These are phyloP conservation scores for Gnathonemus echidnorhynchus DNA, from an alignment of 2,113 vertebrate species.

Conservation along the genomic window DNA sequence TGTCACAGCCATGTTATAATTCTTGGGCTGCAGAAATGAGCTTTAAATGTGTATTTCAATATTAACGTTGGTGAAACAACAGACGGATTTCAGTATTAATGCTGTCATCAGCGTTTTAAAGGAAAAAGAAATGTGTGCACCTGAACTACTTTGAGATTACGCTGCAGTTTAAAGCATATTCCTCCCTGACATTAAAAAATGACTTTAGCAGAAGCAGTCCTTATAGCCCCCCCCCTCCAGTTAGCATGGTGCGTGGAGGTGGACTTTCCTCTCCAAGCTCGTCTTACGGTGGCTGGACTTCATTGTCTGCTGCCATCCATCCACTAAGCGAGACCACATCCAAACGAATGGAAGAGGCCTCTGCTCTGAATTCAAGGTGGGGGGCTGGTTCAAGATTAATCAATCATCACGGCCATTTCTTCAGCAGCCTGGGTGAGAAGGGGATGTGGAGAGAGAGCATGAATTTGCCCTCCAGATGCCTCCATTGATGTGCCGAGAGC, in stretches of 20 bases:
- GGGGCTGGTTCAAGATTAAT: too few species aligned
- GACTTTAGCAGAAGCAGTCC: background rate
- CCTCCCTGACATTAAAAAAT: background rate
- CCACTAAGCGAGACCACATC: too few species aligned
- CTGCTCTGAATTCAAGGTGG: too few species aligned
- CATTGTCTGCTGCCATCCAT: too few species aligned
- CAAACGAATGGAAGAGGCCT: too few species aligned
- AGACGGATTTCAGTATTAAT: background rate
- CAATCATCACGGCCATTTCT: background rate
- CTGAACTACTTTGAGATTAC: background rate
- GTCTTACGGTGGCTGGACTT: too few species aligned
- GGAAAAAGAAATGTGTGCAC: background rate
- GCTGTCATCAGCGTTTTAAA: background rate
- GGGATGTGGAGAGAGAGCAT: background rate
- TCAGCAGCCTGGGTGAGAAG: background rate
- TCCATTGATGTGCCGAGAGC: slow-evolving; percentile 32
- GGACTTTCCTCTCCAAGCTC: too few species aligned
- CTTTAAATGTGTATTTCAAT: background rate
- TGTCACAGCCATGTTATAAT: background rate
- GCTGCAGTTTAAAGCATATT: background rate
- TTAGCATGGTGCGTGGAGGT: too few species aligned
- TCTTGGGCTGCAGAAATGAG: background rate
- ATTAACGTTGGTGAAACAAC: background rate
- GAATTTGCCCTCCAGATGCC: slow-evolving; percentile 38
- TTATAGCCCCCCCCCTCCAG: too few species aligned